A percentile compares a stretch with the other conserved stretches of the same genome.
These are phyloP conservation scores for Panthera uncia DNA, from an alignment of 2,113 vertebrate species.

Conservation along the genomic window DNA sequence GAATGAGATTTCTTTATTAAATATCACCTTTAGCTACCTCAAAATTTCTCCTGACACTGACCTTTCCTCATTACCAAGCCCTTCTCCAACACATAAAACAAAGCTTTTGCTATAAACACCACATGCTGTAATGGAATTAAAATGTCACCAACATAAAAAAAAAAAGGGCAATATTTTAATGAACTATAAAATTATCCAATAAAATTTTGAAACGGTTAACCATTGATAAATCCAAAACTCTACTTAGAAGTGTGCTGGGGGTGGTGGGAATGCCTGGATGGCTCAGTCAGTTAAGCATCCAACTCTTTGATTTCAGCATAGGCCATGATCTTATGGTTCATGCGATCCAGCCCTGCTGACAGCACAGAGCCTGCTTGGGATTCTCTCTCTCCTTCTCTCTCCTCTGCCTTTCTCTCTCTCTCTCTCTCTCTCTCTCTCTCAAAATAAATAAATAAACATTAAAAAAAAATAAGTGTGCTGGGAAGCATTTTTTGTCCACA, in stretches of 20 bases:
- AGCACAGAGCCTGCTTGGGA: no score
- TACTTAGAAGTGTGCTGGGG: not conserved
- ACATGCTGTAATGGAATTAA: not conserved
- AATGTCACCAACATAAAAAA: not conserved
- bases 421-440: no score
- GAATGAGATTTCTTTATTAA: not conserved
- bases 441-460: no score
- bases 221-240: not conserved
- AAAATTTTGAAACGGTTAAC: not conserved
- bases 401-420: no score
- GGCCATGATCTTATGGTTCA: no score
- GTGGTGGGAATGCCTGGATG: no score
- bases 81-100: not conserved
- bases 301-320: no score
- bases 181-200: not conserved
- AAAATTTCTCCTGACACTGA: not conserved
- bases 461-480: not conserved
- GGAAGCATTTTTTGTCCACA: not conserved
- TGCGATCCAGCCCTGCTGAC: no score
- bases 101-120: not conserved
- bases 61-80: not conserved
- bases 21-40: not conserved
- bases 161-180: constrained; percentile 1
- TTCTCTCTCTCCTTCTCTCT: no score
- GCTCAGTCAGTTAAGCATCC: no score